Evolutionary conservation across 2,797 vertebrate species (phyloP).

Genomic region (Sternarchorhynchus goeldii): DNA sequence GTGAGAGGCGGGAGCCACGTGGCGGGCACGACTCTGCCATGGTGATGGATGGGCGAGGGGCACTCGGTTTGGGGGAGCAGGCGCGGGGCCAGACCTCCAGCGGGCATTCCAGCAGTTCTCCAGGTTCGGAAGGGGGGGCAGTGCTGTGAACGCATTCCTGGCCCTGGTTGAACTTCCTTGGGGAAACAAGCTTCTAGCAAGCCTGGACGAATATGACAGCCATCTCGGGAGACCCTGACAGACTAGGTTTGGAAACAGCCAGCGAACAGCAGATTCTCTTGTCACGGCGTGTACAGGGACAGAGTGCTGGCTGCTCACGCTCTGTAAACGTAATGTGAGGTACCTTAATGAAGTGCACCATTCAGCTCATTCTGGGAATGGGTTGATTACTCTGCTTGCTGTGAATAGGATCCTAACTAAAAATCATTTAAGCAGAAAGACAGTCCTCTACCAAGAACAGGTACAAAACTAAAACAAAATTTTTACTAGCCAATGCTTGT

Average conservation of each 20-base stretch:
- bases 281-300: conserved; percentile 6
- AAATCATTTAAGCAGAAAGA: background rate
- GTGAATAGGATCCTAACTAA: background rate
- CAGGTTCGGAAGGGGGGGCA: background rate
- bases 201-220: conserved; percentile 39
- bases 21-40: conserved; percentile 21
- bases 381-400: conserved; percentile 17
- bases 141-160: conserved; percentile 26
- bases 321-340: conserved; percentile 38
- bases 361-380: conserved; percentile 24
- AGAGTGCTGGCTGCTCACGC: conserved; percentile 17
- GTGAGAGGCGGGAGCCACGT: conserved; percentile 25
- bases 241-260: conserved; percentile 14
- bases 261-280: conserved; percentile 24
- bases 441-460: too few species aligned
- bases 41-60: conserved; percentile 44
- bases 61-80: conserved; percentile 22
- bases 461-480: too few species aligned
- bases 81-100: conserved; percentile 36
- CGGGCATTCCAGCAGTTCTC: conserved; percentile 2
- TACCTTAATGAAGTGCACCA: conserved; percentile 22
- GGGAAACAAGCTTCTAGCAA: conserved; percentile 38
- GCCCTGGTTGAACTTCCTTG: conserved; percentile 8
- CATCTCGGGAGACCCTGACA: background rate
- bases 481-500: too few species aligned